These are phyloP conservation scores for Colius striatus DNA, from an alignment of 2,113 vertebrate species.

Conservation along the genomic window DNA sequence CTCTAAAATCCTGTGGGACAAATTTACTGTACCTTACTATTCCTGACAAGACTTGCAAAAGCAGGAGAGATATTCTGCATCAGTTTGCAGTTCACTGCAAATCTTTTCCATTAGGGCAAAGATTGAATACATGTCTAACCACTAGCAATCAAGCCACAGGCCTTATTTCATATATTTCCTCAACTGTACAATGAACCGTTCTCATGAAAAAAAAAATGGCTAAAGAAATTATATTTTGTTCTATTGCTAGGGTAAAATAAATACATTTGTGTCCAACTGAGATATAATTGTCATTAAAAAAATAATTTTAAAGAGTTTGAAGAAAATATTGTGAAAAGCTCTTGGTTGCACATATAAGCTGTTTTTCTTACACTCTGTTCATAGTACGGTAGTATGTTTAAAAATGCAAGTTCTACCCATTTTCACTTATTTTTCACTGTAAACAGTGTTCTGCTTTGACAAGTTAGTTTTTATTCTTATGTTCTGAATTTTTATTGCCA, in stretches of 20 bases:
- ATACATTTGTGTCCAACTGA: conserved; percentile 89
- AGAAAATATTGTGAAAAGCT: conserved; percentile 93
- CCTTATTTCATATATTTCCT: conserved; percentile 98
- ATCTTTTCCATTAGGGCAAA: conserved; percentile 89
- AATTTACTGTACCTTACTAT: conserved; percentile 87
- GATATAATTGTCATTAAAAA: conserved; percentile 91
- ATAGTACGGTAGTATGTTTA: conserved; percentile 82
- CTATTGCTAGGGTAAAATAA: conserved; percentile 99
- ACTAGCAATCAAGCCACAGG: conserved; percentile 99
- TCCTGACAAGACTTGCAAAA: conserved; percentile 90
- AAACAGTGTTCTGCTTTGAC: conserved; percentile 79
- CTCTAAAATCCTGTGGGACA: conserved; percentile 89
- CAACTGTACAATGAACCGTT: conserved; percentile 97
- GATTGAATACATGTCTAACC: conserved; percentile 93
- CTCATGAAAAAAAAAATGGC: conserved; percentile 88
- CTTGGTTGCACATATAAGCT: conserved; percentile 90
- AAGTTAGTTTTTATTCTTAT: conserved; percentile 76
- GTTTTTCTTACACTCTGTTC: conserved; percentile 89
- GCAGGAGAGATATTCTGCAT: conserved; percentile 90
- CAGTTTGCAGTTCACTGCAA: conserved; percentile 83
- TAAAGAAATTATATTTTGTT: conserved; percentile 99
- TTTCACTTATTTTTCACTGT: conserved; percentile 87
- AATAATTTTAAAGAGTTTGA: conserved; percentile 90
- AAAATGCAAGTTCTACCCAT: conserved; percentile 82
- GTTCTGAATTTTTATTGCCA: conserved; percentile 80